These are phyloP conservation scores for Drosophila aff. DNA, from an alignment of 1,140 invertebrate species.

Conservation along the genomic window DNA sequence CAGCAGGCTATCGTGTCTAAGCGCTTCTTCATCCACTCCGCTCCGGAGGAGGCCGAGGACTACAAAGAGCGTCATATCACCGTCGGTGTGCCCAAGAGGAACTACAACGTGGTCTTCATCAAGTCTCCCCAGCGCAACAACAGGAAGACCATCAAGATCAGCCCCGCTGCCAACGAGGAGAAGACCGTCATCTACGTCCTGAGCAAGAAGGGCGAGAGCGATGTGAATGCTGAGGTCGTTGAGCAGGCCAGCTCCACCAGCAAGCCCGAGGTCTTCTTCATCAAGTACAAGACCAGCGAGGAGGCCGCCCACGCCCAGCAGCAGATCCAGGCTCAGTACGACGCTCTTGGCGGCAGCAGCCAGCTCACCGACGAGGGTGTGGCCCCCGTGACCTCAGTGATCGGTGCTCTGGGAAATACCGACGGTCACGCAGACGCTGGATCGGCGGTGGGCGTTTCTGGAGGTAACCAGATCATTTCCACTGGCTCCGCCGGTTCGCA, in stretches of 20 bases:
- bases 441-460: constrained; percentile 29
- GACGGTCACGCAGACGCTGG: constrained; percentile 42
- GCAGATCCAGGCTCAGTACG: constrained; percentile 84
- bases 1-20: constrained; percentile 86
- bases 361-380: constrained; percentile 82
- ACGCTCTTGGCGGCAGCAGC: constrained; percentile 78
- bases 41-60: constrained; percentile 80
- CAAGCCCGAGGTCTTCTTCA: constrained; percentile 92
- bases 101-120: constrained; percentile 95
- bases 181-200: constrained; percentile 95
- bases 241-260: constrained; percentile 86
- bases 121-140: constrained; percentile 91
- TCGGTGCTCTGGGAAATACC: constrained; percentile 70
- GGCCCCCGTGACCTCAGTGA: constrained; percentile 81
- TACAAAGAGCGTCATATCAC: constrained; percentile 84
- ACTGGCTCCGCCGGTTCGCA: constrained; percentile 33
- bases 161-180: constrained; percentile 90
- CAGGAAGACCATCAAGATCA: constrained; percentile 87
- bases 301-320: constrained; percentile 84
- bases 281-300: constrained; percentile 90
- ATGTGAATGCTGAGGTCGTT: constrained; percentile 75
- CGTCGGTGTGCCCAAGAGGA: constrained; percentile 88
- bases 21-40: constrained; percentile 83
- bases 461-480: constrained; percentile 43
- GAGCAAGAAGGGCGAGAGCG: constrained; percentile 88